Evolutionary conservation across 1,140 invertebrate genomes (phyloP).

Genomic region (Ganaspis sp.): DNA sequence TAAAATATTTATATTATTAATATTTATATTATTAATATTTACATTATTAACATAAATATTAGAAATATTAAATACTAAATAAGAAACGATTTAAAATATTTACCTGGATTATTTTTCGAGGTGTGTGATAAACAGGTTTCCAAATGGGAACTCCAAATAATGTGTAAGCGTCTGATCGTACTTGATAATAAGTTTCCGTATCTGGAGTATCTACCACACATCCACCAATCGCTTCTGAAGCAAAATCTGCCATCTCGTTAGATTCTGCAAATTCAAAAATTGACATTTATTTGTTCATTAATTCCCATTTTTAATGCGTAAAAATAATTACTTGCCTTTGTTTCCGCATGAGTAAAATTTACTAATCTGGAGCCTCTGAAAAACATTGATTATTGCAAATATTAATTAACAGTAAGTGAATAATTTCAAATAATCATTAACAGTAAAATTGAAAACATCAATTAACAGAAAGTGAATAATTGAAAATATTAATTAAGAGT

Average conservation of each 20-base stretch:
- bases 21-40: too few relatives aligned
- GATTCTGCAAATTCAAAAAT: neutral
- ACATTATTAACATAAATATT: too few relatives aligned
- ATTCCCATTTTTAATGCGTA: neutral
- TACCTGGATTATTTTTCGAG: conserved; percentile 65
- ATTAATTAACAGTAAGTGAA: too few relatives aligned
- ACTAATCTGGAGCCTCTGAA: conserved; percentile 45
- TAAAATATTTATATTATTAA: too few relatives aligned
- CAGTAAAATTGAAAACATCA: too few relatives aligned
- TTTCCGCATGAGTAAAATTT: conserved; percentile 36
- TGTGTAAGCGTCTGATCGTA: conserved; percentile 43
- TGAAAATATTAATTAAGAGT: too few relatives aligned
- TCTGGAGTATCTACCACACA: conserved; percentile 61
- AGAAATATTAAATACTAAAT: too few relatives aligned
- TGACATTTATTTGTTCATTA: neutral
- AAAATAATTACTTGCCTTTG: conserved; percentile 33
- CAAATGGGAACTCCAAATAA: conserved; percentile 65
- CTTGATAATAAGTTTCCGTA: conserved; percentile 56
- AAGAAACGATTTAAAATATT: neutral
- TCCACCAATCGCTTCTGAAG: conserved; percentile 64
- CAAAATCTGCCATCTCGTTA: conserved; percentile 62
- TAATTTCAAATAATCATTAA: too few relatives aligned
- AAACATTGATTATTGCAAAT: conserved; percentile 7
- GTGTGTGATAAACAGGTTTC: conserved; percentile 57
- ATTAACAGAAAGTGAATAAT: too few relatives aligned